Percentiles rank a stretch among this genome's conserved stretches.
Evolutionary conservation across 2,797 vertebrate genomes (phyloP).

Genomic region (Cossypha heuglini): DNA sequence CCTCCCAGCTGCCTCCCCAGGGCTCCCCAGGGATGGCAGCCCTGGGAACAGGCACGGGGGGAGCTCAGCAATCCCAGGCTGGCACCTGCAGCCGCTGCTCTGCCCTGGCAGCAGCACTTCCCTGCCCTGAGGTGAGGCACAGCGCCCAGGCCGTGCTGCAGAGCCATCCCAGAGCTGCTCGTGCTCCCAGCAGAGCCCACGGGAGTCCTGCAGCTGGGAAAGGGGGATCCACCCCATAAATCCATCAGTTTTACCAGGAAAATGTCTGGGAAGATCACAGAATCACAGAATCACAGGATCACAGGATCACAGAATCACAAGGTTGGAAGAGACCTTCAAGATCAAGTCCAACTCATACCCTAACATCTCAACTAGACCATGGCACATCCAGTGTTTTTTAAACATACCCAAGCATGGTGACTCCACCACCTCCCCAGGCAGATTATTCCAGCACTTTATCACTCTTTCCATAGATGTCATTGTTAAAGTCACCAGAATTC

Average conservation of each 20-base stretch:
- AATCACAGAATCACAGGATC: no score
- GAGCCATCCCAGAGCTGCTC: rapidly evolving
- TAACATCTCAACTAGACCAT: not conserved
- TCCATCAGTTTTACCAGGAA: not conserved
- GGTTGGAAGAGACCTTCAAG: not conserved
- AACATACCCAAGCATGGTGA: not conserved
- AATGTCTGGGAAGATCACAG: not conserved
- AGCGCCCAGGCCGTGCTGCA: rapidly evolving
- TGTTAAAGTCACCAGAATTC: not conserved
- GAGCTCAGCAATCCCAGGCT: rapidly evolving
- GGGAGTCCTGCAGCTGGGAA: not conserved
- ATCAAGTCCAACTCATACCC: not conserved
- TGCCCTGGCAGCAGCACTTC: not conserved
- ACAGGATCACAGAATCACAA: no score
- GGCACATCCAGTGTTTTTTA: not conserved
- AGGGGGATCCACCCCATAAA: not conserved
- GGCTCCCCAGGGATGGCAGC: slow-evolving; percentile 61
- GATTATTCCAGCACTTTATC: rapidly evolving
- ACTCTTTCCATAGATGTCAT: not conserved
- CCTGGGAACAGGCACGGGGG: slow-evolving; percentile 52
- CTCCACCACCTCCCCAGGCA: not conserved
- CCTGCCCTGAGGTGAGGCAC: rapidly evolving
- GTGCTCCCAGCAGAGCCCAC: rapidly evolving
- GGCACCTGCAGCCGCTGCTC: not conserved
- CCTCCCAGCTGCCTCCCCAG: slow-evolving; percentile 74